These are phyloP conservation scores for Amazonetta brasiliensis DNA, from an alignment of 2,797 vertebrate species.

Conservation along the genomic window DNA sequence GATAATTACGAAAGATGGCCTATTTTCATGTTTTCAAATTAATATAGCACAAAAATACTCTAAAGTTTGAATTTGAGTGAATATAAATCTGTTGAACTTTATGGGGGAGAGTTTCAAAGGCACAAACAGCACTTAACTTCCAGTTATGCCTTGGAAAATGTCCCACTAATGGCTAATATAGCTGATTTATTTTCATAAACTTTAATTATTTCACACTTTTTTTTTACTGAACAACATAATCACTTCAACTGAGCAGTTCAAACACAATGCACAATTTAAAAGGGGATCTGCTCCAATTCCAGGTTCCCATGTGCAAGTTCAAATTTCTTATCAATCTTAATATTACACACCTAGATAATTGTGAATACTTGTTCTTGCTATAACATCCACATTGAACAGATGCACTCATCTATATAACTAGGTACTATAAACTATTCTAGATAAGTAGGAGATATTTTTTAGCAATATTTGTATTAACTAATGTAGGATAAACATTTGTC, in stretches of 20 bases:
- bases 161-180: slow-evolving; percentile 52
- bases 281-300: not conserved
- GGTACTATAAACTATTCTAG: not conserved
- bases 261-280: not conserved
- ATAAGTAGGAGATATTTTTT: not conserved
- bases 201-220: slow-evolving; percentile 59
- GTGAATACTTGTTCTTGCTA: not conserved
- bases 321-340: not conserved
- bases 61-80: not conserved
- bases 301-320: not conserved
- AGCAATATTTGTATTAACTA: not conserved
- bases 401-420: not conserved
- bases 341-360: not conserved
- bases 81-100: slow-evolving; percentile 53
- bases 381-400: not conserved
- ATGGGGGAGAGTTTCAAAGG: slow-evolving; percentile 41
- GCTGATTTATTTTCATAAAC: slow-evolving; percentile 68
- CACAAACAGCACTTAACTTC: slow-evolving; percentile 54
- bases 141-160: slow-evolving; percentile 55
- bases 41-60: not conserved
- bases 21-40: not conserved
- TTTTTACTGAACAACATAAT: slow-evolving; percentile 1
- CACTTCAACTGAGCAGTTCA: not conserved
- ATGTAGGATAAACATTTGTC: not conserved
- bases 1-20: not conserved